Percentiles rank a stretch among this genome's conserved stretches.
Evolutionary conservation across 2,888 invertebrate genomes (phyloP).

Genomic region (Cyclophora punctaria): DNA sequence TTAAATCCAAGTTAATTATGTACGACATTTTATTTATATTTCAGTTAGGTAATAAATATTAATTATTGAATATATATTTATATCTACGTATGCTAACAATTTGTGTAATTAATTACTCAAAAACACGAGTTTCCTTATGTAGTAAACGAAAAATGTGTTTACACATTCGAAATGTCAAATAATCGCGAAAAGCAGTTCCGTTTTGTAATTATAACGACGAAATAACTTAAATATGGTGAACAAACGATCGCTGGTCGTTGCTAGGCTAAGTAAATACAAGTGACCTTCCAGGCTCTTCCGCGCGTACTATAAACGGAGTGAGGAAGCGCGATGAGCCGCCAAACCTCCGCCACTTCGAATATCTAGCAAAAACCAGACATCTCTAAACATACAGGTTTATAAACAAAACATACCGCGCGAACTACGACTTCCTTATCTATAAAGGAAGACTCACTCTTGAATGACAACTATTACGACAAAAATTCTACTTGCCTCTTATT

Average conservation of each 20-base stretch:
- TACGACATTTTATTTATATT: no score
- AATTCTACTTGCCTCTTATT: background rate
- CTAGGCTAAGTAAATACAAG: conserved; percentile 34
- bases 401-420: no score
- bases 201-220: conserved; percentile 22
- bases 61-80: no score
- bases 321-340: conserved; percentile 48
- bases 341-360: background rate
- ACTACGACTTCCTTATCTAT: conserved; percentile 49
- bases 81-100: no score
- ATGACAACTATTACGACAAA: conserved; percentile 23
- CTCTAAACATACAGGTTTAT: conserved; percentile 5
- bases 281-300: conserved; percentile 62
- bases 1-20: no score
- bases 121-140: conserved; percentile 7
- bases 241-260: conserved; percentile 23
- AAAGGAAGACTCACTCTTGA: conserved; percentile 40
- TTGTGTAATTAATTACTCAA: no score
- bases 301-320: conserved; percentile 58
- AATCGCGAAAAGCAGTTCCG: conserved; percentile 13
- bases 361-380: conserved; percentile 14
- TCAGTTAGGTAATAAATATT: no score
- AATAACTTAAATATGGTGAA: conserved; percentile 34
- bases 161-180: conserved; percentile 4
- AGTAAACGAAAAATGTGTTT: conserved; percentile 10